phyloP scores from a whole-genome alignment of 2,888 invertebrate species.

The Rhorus exstirpatorius region DNA sequence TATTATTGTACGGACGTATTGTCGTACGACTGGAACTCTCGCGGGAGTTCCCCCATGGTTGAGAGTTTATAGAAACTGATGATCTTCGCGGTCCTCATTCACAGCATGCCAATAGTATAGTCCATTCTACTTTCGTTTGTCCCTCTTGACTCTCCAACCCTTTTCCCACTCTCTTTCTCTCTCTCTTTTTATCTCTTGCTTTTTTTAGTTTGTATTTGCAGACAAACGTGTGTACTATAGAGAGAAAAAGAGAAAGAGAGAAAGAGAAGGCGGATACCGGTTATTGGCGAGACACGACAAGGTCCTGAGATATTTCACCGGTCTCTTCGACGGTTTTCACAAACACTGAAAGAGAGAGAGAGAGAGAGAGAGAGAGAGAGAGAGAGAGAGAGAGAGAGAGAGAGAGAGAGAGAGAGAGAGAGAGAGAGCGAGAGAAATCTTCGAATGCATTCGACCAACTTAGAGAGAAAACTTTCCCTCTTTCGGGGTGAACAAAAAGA shows the following conservation, averaged over 20 bases:
- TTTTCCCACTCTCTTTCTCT: background rate
- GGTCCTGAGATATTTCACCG: constrained; percentile 81
- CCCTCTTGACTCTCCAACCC: constrained; percentile 16
- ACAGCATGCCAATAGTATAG: constrained; percentile 44
- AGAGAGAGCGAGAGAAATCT: background rate
- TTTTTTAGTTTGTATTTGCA: constrained; percentile 34
- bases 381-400: background rate
- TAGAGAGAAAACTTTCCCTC: constrained; percentile 46
- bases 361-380: constrained; percentile 22
- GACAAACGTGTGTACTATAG: constrained; percentile 43
- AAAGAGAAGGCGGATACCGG: constrained; percentile 79
- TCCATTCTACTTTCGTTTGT: constrained; percentile 23
- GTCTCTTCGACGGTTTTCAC: constrained; percentile 49
- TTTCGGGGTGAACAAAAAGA: constrained; percentile 15
- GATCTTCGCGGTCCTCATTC: constrained; percentile 55
- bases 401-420: constrained; percentile 23
- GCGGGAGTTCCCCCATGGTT: constrained; percentile 2
- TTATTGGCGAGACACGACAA: constrained; percentile 80
- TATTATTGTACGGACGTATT: background rate
- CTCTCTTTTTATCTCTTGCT: constrained; percentile 21
- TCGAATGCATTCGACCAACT: constrained; percentile 42
- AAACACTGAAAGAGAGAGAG: constrained; percentile 6
- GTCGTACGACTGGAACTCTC: constrained; percentile 12
- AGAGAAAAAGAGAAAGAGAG: constrained; percentile 73
- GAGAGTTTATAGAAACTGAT: constrained; percentile 46